Evolutionary conservation across 2,113 vertebrate genomes (phyloP), one percentile per base, ranked within the genome.

Genomic region (Sialia sialis): DNA sequence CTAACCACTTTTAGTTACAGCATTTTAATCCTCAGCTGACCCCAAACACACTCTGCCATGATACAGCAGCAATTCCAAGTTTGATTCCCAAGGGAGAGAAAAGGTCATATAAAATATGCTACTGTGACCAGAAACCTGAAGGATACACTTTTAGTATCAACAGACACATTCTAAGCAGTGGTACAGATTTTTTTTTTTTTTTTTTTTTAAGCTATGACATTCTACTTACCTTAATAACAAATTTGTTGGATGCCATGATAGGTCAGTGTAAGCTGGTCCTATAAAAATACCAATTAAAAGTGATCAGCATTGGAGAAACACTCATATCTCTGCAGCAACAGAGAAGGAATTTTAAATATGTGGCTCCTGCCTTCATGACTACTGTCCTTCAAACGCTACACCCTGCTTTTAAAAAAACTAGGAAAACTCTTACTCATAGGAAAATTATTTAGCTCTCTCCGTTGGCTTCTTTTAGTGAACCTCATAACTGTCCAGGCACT

Each of bases 151-250:
- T 36, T 10, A 59, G 60, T 84, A 82, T 9, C 11, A 34, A 44
- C 3, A 0, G 22, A 81, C 14, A 58, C 9, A 12, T 51, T 55
- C 36, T 39, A 89, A 78, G 41, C 2, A 46, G 15, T 36, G 55
- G 16, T 39, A 56, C 1, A 67, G 7, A 43, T 14, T 32, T 11
- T 10, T 34, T 34, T 43, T 14, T 32, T 11, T 10, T 34, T 34
- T 43, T 38, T 64, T 72, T 63, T 7, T 5, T 36, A 90, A 88
- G 29, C 14, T 72, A 27, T 76, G 29, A 49, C 32, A 66, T 88
- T 82, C 43, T 56, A 27, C 97, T 98, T 97, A 98, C 97, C 96
- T 98, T 98, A 96, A 98, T 91, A 87, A 96, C 95, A 95, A 98
- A 97, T 91, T 98, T 98, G 90, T 97, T 97, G 69, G 97, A 98